phyloP scores from a whole-genome alignment of 1,140 invertebrate species.

The Drosophila rufa region DNA sequence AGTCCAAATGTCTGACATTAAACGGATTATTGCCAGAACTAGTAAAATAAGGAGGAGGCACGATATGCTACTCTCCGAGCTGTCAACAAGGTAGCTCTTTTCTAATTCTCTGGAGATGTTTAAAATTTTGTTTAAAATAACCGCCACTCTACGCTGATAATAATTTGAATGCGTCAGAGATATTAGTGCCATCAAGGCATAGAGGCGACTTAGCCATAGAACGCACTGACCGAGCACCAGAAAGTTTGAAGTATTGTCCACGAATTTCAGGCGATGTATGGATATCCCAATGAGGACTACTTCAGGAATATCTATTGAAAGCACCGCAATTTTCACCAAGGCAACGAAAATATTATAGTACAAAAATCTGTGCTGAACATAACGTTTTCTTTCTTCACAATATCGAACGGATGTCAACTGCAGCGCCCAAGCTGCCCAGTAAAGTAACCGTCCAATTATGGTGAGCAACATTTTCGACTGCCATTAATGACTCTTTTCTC shows the following conservation, averaged over 20 bases:
- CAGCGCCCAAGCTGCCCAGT: slow-evolving; percentile 6
- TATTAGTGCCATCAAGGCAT: slow-evolving; percentile 4
- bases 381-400: slow-evolving; percentile 13
- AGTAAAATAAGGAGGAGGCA: background rate
- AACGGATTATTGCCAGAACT: background rate
- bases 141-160: slow-evolving; percentile 8
- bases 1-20: background rate
- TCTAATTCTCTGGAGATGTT: slow-evolving; percentile 14
- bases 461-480: slow-evolving; percentile 33
- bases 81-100: background rate
- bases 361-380: background rate
- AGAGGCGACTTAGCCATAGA: slow-evolving; percentile 8
- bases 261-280: background rate
- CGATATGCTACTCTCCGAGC: background rate
- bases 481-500: background rate
- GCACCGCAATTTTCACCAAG: slow-evolving; percentile 1
- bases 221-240: slow-evolving; percentile 1
- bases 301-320: slow-evolving; percentile 10
- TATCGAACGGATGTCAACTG: slow-evolving; percentile 23
- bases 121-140: slow-evolving; percentile 15
- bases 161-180: slow-evolving; percentile 15
- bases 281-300: background rate
- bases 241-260: background rate
- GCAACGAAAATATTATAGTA: background rate
- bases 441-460: slow-evolving; percentile 15